phyloP scores from a whole-genome alignment of 2,888 invertebrate genomes.

The Lumbricus terrestris region DNA sequence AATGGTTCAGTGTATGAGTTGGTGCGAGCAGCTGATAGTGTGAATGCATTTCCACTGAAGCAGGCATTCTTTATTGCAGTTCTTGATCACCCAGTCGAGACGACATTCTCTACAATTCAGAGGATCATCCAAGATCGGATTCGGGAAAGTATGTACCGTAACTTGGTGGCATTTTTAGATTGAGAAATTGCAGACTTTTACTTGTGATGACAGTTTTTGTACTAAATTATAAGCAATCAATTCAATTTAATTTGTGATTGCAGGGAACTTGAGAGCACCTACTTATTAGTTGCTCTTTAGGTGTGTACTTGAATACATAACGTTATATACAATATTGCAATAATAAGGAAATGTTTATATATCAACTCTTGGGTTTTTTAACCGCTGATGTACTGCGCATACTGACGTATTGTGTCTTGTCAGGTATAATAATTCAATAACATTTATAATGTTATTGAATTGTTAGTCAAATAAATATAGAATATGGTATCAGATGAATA shows the following conservation, averaged over 20 bases:
- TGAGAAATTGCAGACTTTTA: not conserved
- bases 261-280: no score
- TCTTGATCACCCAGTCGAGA: not conserved
- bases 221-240: not conserved
- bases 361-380: no score
- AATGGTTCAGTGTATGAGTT: not conserved
- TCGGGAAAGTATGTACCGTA: not conserved
- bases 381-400: no score
- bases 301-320: no score
- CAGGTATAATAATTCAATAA: not conserved
- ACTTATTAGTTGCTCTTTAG: no score
- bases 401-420: no score
- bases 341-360: no score
- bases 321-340: no score
- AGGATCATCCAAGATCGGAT: not conserved
- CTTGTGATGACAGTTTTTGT: not conserved
- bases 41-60: not conserved
- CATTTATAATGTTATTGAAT: not conserved
- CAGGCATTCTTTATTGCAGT: not conserved
- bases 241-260: not conserved
- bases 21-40: not conserved
- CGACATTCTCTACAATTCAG: conserved; percentile 8
- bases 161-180: not conserved
- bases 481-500: no score
- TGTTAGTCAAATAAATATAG: not conserved